Percentiles rank a stretch among this genome's conserved stretches.
Conservation (phyloP, 2,113 vertebrate genomes). For the Oophaga pumilio region DNA sequence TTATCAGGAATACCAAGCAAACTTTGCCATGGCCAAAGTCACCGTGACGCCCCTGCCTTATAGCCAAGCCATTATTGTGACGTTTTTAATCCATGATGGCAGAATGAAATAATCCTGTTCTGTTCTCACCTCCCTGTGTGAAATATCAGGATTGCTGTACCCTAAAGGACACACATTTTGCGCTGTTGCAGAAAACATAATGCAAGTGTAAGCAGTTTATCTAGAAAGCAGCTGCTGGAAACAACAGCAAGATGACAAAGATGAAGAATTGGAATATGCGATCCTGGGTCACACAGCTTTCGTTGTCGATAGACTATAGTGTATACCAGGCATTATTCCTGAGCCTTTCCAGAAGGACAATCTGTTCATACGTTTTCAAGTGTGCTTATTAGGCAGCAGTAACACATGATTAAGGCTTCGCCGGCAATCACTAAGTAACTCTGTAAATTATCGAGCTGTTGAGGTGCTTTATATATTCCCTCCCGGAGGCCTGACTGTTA, state of each 20-base stretch:
- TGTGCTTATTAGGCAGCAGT: background rate
- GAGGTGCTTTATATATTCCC: slow-evolving; percentile 9
- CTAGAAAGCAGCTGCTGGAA: background rate
- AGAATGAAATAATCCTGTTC: background rate
- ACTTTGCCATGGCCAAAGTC: too few species aligned
- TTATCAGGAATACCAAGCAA: too few species aligned
- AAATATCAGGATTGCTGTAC: background rate
- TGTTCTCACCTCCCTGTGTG: background rate
- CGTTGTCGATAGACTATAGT: background rate
- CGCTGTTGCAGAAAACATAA: background rate
- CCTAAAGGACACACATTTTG: background rate
- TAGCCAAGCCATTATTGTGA: background rate
- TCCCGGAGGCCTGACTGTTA: slow-evolving; percentile 17
- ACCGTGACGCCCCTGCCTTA: too few species aligned
- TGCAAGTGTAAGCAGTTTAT: background rate
- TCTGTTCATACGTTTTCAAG: background rate
- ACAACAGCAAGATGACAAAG: background rate
- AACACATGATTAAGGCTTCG: background rate
- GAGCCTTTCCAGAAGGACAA: background rate
- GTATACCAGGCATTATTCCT: background rate
- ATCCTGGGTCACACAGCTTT: background rate
- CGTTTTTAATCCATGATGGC: background rate
- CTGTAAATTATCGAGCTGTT: background rate
- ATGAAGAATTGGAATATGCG: background rate
- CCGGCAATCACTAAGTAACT: background rate